Base-by-base conservation (phyloP, 2,888 invertebrate species). In the Mesorhabditis spiculigera region DNA sequence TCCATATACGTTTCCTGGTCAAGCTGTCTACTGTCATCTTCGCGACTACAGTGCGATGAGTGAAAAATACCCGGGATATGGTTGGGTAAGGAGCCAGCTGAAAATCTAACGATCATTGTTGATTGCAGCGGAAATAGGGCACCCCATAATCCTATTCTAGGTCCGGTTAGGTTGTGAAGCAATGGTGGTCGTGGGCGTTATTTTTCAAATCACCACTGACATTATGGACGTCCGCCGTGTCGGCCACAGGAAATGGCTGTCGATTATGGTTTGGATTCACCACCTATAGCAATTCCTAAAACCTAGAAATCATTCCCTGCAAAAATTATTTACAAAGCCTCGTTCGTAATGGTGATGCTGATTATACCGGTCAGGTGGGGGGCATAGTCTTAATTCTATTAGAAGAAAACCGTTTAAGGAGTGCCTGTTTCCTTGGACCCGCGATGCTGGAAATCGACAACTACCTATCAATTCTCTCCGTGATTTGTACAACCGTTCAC, bases 221-320 rank as follows among this genome's bases (percentile, higher is more conserved):
- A 43, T 76, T 4, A 67, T 74, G 4, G 84, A 84, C 67, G 78
- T 85, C 13, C 69, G 76, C 41, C 73, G 79, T 43, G 82, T 83
- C 43, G 85, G 85, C 4, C 70, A 75, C 28, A 75, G 78, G 43
- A 77, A 81, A 45, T 84, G 84, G 84, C 91, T 95, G 75, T 94
- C 94, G 86, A 95, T 95, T 87, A 16, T 78, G 70, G 75, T 75
- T 3, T 28, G 28, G 28, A 28, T 28, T 28, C 28, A 28, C 28
- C 28, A 28, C 28, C 28, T 28, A 28, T 28, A 28, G 28, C 28
- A 28, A 28, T 28, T 28, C 28, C 28, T 28, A 28, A 28, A 28
- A 28, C 28, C 28, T 50, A 50, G 58, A 50, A 50, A 50, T 50
- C 58, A 13, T 50, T 50, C 58, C 58, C 58, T n/a, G 58, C 58